Base-by-base conservation (phyloP, 2,797 vertebrate genomes). In the Mormyrops attenuatus region DNA sequence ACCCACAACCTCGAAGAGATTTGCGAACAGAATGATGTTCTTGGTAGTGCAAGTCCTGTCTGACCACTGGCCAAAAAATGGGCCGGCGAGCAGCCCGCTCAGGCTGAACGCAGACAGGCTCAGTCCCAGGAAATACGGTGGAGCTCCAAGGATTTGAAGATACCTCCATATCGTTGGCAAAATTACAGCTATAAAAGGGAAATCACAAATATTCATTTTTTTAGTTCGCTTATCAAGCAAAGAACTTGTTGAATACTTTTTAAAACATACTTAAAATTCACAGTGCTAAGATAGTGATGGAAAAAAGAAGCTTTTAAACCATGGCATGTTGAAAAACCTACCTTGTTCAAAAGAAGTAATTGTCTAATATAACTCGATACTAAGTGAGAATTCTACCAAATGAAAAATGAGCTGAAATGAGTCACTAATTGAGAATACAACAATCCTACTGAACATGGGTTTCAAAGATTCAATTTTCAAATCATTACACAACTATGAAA, bases 111-210 rank as follows among this genome's bases (percentile, higher is more conserved):
- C 96, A 2, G 97, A 96, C 73, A 97, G 92, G 91, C 96, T 96
- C 91, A 97, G 93, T 82, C 97, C 97, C 86, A 97, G 92, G 92
- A 97, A 97, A 92, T 97, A 97, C 0, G 97, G 95, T 0, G 96
- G 95, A 15, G 96, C 97, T 82, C 96, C 93, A 87, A 97, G 90
- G 69, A 96, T 95, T 94, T 97, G 96, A 89, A 97, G 94, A 90
- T 97, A 97, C 34, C 91, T 94, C 97, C 97, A 97, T 93, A 97
- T 96, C 55, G 97, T 97, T 0, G 97, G 97, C 13, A 97, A 94
- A 91, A 97, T 97, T 90, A 97, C 97, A 22, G 96, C 97, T 97
- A 91, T 87, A 44, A 26, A 49, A 38, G 60, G 77, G 44, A 88
- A 57, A 80, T 1, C 13, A 69, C 66, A 69, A 17, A 69, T 34